Base-by-base conservation (phyloP, 2,113 vertebrate genomes). In the Physeter macrocephalus region DNA sequence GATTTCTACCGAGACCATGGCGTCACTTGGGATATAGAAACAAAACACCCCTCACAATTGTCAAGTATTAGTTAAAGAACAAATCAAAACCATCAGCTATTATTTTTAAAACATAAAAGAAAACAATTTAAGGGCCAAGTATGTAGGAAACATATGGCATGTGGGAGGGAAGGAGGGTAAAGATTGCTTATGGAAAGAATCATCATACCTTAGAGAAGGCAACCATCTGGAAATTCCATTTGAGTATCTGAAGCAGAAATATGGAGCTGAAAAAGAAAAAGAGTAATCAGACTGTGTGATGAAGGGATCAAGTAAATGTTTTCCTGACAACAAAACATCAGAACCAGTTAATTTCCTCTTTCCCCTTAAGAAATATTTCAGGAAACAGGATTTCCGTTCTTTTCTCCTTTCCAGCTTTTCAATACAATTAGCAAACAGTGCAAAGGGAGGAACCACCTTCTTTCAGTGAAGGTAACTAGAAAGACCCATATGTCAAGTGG, bases 221-320 rank as follows among this genome's bases (percentile, higher is more conserved):
- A 36, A 17, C 92, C 90, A 95, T 92, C 94, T 96, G 94, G 88
- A 97, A 95, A 75, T 69, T 9, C 75, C 81, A 25, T 1, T 23
- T 83, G 83, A 29, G n/a, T 18, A 13, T n/a, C 54, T 43, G 64
- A 67, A 78, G n/a, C 62, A 94, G 69, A 87, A 41, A 29, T 41
- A 14, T 2, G 14, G 88, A 84, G 61, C 21, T 43, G 41, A 43
- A 81, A 66, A 91, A n/a, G 31, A 69, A 8, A 25, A 41, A 43
- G 14, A n/a, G 23, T n/a, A 57, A 88, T 41, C 15, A 20, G 81
- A 36, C 8, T 82, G 41, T 59, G 43, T 59, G 21, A 43, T 7
- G 54, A 57, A 83, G 39, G 57, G 52, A 71, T 34, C 46, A 41
- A 92, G n/a, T 64, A 59, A 95, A 91, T 61, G 39, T 59, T 83